Conservation (phyloP, 64 coral and sea anemone species). For the Montipora foliosa region DNA sequence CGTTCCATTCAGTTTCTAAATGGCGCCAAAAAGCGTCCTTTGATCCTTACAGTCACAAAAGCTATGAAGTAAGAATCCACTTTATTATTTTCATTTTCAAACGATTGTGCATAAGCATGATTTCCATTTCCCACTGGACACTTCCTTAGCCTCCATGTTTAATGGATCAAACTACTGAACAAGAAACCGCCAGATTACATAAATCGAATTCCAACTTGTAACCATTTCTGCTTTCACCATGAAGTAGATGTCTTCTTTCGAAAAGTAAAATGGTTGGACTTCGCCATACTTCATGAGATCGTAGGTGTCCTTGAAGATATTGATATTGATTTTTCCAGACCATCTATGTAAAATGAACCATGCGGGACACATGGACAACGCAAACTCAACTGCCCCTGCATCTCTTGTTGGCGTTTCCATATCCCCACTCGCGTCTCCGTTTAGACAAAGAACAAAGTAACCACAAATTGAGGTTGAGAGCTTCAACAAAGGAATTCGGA, state of each 20-base stretch:
- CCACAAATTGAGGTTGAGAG: too few species aligned
- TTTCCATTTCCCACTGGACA: too few species aligned
- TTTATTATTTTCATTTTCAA: too few species aligned
- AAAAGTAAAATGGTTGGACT: background rate
- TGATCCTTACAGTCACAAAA: too few species aligned
- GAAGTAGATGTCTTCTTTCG: background rate
- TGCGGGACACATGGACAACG: background rate
- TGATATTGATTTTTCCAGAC: background rate
- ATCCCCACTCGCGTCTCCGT: background rate
- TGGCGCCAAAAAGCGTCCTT: too few species aligned
- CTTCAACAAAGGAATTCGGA: background rate
- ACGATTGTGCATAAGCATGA: too few species aligned
- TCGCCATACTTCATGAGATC: constrained; percentile 6
- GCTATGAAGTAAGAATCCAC: too few species aligned
- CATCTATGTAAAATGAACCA: too few species aligned
- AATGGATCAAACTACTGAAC: constrained; percentile 27
- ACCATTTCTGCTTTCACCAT: constrained; percentile 9
- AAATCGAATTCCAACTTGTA: too few species aligned
- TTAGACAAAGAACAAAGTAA: background rate
- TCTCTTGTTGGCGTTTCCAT: background rate
- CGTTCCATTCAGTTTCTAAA: too few species aligned
- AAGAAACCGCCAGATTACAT: background rate
- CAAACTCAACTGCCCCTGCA: constrained; percentile 24
- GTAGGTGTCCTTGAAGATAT: constrained; percentile 24
- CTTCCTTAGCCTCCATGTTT: background rate